These are phyloP conservation scores for Peromyscus nudipes DNA, from an alignment of 2,797 vertebrate species.

Conservation along the genomic window DNA sequence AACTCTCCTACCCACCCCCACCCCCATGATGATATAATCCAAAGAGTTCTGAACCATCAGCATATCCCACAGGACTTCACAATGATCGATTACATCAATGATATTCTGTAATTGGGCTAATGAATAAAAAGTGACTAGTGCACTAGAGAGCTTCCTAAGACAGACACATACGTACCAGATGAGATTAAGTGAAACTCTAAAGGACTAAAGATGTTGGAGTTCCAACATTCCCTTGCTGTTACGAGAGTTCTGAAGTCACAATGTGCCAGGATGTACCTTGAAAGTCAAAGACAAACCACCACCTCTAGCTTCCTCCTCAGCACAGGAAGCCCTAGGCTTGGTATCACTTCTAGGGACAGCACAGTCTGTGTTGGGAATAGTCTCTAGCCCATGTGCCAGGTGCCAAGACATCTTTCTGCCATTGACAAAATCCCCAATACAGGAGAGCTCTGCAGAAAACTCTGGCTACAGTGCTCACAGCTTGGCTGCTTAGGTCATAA, in stretches of 20 bases:
- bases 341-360: neutral
- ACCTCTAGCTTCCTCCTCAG: neutral
- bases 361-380: neutral
- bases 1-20: neutral
- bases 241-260: neutral
- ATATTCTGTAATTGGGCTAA: constrained; percentile 28
- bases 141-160: neutral
- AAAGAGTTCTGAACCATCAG: neutral
- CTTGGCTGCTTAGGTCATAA: neutral
- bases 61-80: neutral
- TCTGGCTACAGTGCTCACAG: neutral
- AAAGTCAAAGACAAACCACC: constrained; percentile 8
- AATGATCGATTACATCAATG: neutral
- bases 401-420: neutral
- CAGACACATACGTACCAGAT: neutral
- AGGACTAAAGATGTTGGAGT: neutral
- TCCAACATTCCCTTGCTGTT: neutral
- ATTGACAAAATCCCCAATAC: neutral
- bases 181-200: neutral
- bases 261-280: neutral
- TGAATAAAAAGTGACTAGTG: constrained; percentile 6
- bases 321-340: neutral
- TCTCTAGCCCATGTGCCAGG: neutral
- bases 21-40: neutral
- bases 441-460: constrained; percentile 1